Base-by-base conservation (phyloP, 2,797 vertebrate species). In the Rhyacichthys aspro region DNA sequence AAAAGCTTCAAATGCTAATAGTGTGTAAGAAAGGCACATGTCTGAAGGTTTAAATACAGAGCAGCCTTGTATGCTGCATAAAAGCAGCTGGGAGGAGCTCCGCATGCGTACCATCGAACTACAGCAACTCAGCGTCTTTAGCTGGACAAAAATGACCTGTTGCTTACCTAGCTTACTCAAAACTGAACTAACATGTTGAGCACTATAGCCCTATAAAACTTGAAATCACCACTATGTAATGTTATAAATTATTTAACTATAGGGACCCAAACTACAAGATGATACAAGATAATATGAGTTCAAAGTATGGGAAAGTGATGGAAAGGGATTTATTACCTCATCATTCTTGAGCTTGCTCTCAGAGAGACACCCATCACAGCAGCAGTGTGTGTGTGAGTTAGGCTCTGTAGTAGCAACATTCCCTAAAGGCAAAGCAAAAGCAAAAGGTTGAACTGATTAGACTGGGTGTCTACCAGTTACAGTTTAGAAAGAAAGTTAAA, bases 51-150 rank as follows among this genome's bases (percentile, higher is more conserved):
- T 12, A 19, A 19, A 38, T 15, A 15, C 23, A 43, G 55, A 63
- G 19, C 33, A 32, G 41, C 4, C 14, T 19, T 28, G 6, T 14
- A 15, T 12, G n/a, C 9, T 33, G 1, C 18, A 16, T 37, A 59
- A 61, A 10, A 45, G 7, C 5, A 44, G 52, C 1, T 34, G 72
- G 75, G 83, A 12, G 80, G 78, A 75, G 75, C 73, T 55, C 34
- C 0, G 43, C 67, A 55, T 41, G 34, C 34, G 49, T 9, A 37
- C 7, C 5, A 0, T 0, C 0, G 23, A 47, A 4, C 16, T 36
- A 12, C 1, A 7, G 0, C 5, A 45, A 10, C 3, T 11, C 2
- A 32, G 17, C 1, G 15, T 8, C 0, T 28, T 28, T 28, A 28
- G 7, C 23, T 28, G 23, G 23, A 28, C 23, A 28, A 28, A 28